Evolutionary conservation across 1,140 invertebrate genomes (phyloP).

Genomic region (Sycophaga agraensis): DNA sequence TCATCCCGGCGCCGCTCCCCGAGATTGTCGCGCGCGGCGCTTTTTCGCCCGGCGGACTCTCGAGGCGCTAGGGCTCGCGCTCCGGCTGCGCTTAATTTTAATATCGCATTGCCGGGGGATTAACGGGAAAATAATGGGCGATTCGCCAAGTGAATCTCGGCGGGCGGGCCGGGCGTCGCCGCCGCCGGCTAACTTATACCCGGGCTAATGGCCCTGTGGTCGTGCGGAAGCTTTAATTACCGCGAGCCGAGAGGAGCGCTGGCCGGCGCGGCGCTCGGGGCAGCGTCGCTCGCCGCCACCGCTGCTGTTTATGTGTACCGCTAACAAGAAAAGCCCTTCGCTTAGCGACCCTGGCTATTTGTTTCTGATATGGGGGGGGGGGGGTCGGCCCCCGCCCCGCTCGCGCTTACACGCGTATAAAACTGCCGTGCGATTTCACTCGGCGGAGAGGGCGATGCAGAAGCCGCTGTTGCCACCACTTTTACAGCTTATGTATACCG

Average conservation of each 20-base stretch:
- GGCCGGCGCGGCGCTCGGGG: background rate
- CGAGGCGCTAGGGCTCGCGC: too few relatives aligned
- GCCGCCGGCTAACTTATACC: constrained; percentile 3
- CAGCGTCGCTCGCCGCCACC: too few relatives aligned
- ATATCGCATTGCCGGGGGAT: background rate
- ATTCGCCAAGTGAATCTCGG: constrained; percentile 14
- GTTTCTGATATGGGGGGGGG: background rate
- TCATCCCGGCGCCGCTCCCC: too few relatives aligned
- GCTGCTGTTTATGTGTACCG: too few relatives aligned
- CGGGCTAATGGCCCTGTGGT: constrained; percentile 15
- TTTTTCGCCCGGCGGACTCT: too few relatives aligned
- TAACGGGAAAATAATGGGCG: constrained; percentile 5
- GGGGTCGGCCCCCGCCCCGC: too few relatives aligned
- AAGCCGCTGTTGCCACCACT: too few relatives aligned
- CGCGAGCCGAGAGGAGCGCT: constrained; percentile 21
- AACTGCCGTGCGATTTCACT: constrained; percentile 7
- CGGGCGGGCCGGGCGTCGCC: too few relatives aligned
- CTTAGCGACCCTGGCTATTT: background rate
- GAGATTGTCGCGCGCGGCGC: background rate
- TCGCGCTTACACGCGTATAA: too few relatives aligned
- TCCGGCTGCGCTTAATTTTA: constrained; percentile 5
- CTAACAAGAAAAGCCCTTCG: constrained; percentile 16
- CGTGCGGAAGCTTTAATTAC: constrained; percentile 37
- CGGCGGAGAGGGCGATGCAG: too few relatives aligned
- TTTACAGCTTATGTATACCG: too few relatives aligned